These are phyloP conservation scores for Sphinx pinastri DNA, from an alignment of 2,888 invertebrate genomes.

Conservation along the genomic window DNA sequence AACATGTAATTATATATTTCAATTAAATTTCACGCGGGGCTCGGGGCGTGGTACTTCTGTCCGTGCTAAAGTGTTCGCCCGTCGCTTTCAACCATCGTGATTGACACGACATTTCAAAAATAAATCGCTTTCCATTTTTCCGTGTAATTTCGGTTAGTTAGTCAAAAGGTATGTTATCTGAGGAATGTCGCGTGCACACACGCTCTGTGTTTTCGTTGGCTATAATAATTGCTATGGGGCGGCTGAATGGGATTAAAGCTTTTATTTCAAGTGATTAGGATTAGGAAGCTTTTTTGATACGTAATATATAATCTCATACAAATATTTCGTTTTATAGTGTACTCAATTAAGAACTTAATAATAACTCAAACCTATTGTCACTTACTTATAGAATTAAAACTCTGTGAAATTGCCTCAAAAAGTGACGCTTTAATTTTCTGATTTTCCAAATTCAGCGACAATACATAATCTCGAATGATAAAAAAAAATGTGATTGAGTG, in stretches of 20 bases:
- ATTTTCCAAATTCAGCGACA: constrained; percentile 22
- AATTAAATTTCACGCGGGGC: background rate
- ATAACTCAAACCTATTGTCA: too few relatives aligned
- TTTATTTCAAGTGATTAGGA: too few relatives aligned
- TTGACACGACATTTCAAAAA: constrained; percentile 16
- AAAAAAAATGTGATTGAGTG: constrained; percentile 61
- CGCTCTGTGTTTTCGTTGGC: background rate
- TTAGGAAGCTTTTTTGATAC: too few relatives aligned
- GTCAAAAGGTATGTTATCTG: background rate
- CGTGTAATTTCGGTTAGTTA: background rate
- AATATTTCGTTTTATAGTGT: too few relatives aligned
- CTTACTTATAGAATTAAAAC: background rate
- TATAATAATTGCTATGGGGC: background rate
- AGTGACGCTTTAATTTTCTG: constrained; percentile 8
- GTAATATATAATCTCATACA: too few relatives aligned
- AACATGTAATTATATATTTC: constrained; percentile 6
- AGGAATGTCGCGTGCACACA: background rate
- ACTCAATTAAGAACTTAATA: too few relatives aligned
- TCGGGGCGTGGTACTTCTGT: background rate
- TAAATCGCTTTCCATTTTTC: background rate
- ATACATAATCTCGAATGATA: constrained; percentile 45
- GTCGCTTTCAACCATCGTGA: background rate
- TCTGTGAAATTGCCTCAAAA: constrained; percentile 22
- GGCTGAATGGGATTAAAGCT: too few relatives aligned
- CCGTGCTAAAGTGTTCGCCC: background rate